A percentile compares a stretch with the other conserved stretches of the same genome.
phyloP scores from a whole-genome alignment of 2,888 invertebrate species.

The Thymelicus acteon region DNA sequence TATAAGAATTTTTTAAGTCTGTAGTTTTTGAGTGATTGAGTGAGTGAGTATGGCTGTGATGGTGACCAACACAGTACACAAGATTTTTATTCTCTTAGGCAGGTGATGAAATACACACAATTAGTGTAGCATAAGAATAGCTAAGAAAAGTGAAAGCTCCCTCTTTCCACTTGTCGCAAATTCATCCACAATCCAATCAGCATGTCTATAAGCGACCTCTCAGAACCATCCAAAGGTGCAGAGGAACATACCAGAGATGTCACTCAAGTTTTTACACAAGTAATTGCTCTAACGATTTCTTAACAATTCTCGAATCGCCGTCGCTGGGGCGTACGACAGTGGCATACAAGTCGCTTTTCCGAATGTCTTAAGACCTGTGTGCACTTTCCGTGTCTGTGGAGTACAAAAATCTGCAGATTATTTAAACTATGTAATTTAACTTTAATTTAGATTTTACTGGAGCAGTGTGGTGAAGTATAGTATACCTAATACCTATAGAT shows the following conservation, averaged over 20 bases:
- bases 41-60: too few species aligned
- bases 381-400: not conserved
- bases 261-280: conserved; percentile 25
- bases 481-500: too few species aligned
- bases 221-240: conserved; percentile 16
- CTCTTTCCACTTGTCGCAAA: too few species aligned
- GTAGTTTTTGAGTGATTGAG: too few species aligned
- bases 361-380: conserved; percentile 14
- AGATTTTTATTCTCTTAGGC: too few species aligned
- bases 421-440: not conserved
- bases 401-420: not conserved
- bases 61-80: too few species aligned
- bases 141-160: too few species aligned
- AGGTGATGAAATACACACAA: too few species aligned
- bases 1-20: too few species aligned
- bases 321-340: conserved; percentile 20
- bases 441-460: too few species aligned
- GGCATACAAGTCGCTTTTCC: conserved; percentile 24
- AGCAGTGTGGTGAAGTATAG: too few species aligned
- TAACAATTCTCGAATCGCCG: conserved; percentile 21
- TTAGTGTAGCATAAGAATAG: too few species aligned
- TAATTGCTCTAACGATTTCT: conserved; percentile 21
- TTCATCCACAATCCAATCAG: not conserved
- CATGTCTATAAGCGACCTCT: conserved; percentile 14
- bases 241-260: conserved; percentile 3